These are phyloP conservation scores for Baryphthengus martii DNA, from an alignment of 2,113 vertebrate genomes.

Conservation along the genomic window DNA sequence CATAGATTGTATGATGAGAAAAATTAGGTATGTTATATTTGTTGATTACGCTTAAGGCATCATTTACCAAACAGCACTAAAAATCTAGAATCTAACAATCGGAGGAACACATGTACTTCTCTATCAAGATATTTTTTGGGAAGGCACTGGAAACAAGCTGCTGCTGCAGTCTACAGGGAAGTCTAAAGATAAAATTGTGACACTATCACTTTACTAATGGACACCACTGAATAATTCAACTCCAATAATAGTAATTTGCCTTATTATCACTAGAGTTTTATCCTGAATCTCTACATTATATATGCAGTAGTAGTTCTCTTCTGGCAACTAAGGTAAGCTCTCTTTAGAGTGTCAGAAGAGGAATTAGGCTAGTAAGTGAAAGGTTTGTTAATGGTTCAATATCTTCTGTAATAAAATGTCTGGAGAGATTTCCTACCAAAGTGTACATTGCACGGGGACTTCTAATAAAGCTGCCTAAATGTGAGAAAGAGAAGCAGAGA, in stretches of 20 bases:
- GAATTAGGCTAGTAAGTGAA: slow-evolving; percentile 26
- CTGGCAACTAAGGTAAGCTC: slow-evolving; percentile 63
- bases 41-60: slow-evolving; percentile 21
- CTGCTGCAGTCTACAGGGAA: slow-evolving; percentile 71
- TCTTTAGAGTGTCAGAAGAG: background rate
- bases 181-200: slow-evolving; percentile 83
- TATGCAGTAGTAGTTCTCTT: slow-evolving; percentile 78
- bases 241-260: slow-evolving; percentile 71
- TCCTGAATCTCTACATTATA: slow-evolving; percentile 69
- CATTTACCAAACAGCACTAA: background rate
- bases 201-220: slow-evolving; percentile 78
- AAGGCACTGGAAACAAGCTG: slow-evolving; percentile 70
- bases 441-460: background rate
- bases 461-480: slow-evolving; percentile 5
- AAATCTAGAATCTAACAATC: background rate
- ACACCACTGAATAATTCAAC: slow-evolving; percentile 84
- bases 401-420: slow-evolving; percentile 55
- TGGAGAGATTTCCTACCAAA: background rate
- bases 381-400: slow-evolving; percentile 23
- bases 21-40: background rate
- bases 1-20: slow-evolving; percentile 8
- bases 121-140: background rate
- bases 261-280: background rate
- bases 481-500: slow-evolving; percentile 32
- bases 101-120: background rate